Evolutionary conservation across 2,113 vertebrate genomes (phyloP).

Genomic region (Rhabdornis inornatus): DNA sequence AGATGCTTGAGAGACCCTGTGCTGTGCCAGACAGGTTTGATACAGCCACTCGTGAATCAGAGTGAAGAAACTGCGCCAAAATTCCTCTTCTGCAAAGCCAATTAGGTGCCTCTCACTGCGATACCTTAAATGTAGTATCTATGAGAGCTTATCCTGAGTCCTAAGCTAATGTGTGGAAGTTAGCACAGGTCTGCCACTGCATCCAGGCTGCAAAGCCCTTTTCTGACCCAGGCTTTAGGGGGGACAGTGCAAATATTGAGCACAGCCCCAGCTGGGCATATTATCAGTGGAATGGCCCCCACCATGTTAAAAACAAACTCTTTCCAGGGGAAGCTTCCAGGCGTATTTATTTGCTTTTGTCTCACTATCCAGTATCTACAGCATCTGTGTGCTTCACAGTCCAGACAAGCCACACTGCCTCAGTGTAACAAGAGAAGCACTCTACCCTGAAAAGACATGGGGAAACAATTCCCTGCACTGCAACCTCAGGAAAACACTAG

Average conservation of each 20-base stretch:
- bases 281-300: rapidly evolving
- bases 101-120: not conserved
- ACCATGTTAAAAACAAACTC: not conserved
- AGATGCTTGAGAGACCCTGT: not conserved
- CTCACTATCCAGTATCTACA: not conserved
- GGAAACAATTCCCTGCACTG: rapidly evolving
- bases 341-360: not conserved
- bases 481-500: not conserved
- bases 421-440: not conserved
- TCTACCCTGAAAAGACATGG: not conserved
- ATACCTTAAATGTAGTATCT: not conserved
- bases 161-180: not conserved
- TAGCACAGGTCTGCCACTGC: not conserved
- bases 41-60: not conserved
- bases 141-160: not conserved
- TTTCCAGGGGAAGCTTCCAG: not conserved
- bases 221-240: not conserved
- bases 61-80: not conserved
- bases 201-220: not conserved
- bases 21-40: not conserved
- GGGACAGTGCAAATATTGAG: not conserved
- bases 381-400: not conserved
- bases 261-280: not conserved
- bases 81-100: not conserved
- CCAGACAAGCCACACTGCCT: not conserved